Evolutionary conservation across 2,888 invertebrate species (phyloP).

Genomic region (Gymnoscelis rufifasciata): DNA sequence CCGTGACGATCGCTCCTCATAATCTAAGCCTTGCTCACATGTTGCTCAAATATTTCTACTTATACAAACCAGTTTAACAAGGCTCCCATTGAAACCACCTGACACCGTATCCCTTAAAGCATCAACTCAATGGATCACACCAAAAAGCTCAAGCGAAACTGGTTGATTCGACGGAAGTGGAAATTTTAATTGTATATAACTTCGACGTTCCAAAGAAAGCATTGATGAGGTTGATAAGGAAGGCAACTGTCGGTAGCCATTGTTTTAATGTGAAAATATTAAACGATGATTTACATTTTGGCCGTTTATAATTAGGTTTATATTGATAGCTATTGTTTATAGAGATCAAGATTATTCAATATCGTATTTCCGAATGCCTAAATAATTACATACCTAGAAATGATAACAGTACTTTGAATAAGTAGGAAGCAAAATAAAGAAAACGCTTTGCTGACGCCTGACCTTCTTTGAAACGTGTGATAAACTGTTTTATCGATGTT

Average conservation of each 20-base stretch:
- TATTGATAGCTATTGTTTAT: constrained; percentile 41
- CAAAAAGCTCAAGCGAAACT: constrained; percentile 31
- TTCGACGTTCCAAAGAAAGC: constrained; percentile 61
- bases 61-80: constrained; percentile 26
- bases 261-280: constrained; percentile 73
- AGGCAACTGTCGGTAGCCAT: constrained; percentile 70
- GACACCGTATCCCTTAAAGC: background rate
- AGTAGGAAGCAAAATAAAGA: too few relatives aligned
- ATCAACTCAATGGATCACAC: constrained; percentile 15
- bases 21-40: constrained; percentile 52
- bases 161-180: constrained; percentile 47
- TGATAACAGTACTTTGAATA: too few relatives aligned
- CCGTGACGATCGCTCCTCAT: constrained; percentile 66
- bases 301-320: constrained; percentile 62
- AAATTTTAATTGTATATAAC: constrained; percentile 68
- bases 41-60: constrained; percentile 43
- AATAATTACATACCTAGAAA: too few relatives aligned
- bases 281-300: constrained; percentile 54
- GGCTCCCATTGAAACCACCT: constrained; percentile 24
- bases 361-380: too few relatives aligned
- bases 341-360: background rate
- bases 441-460: too few relatives aligned
- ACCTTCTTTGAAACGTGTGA: too few relatives aligned
- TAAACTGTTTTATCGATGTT: too few relatives aligned
- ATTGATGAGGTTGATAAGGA: constrained; percentile 65